Conservation (phyloP, 2,888 invertebrate species). For the Parthenolecanium corni region DNA sequence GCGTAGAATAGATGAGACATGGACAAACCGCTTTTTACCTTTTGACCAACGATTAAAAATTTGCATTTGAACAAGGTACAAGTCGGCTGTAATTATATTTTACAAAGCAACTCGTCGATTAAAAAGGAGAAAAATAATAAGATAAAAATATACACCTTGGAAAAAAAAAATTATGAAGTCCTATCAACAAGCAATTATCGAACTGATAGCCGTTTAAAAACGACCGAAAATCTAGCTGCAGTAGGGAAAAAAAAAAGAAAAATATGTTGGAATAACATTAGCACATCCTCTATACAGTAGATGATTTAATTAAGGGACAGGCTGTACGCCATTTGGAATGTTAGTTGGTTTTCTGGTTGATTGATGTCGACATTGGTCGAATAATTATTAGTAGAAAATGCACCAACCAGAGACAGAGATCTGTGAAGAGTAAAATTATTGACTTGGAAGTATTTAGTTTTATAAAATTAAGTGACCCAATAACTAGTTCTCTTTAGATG, state of each 20-base stretch:
- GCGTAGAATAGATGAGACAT: too few relatives aligned
- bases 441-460: slow-evolving; percentile 16
- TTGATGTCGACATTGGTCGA: slow-evolving; percentile 20
- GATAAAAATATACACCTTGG: too few relatives aligned
- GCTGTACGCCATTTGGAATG: not conserved
- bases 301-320: not conserved
- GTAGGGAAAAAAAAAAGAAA: too few relatives aligned
- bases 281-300: not conserved
- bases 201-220: not conserved
- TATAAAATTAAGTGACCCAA: slow-evolving; percentile 12
- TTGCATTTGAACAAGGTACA: too few relatives aligned
- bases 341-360: slow-evolving; percentile 10
- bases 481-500: not conserved
- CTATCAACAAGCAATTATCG: slow-evolving; percentile 21
- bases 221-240: not conserved
- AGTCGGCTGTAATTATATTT: too few relatives aligned
- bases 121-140: too few relatives aligned
- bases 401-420: not conserved
- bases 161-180: not conserved
- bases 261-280: not conserved
- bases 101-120: too few relatives aligned
- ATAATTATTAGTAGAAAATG: slow-evolving; percentile 11
- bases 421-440: not conserved
- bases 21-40: too few relatives aligned
- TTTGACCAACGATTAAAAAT: too few relatives aligned